A percentile compares a stretch with the other conserved stretches of the same genome.
These are phyloP conservation scores for Yasuhikotakia modesta DNA, from an alignment of 2,797 vertebrate genomes.

Conservation along the genomic window DNA sequence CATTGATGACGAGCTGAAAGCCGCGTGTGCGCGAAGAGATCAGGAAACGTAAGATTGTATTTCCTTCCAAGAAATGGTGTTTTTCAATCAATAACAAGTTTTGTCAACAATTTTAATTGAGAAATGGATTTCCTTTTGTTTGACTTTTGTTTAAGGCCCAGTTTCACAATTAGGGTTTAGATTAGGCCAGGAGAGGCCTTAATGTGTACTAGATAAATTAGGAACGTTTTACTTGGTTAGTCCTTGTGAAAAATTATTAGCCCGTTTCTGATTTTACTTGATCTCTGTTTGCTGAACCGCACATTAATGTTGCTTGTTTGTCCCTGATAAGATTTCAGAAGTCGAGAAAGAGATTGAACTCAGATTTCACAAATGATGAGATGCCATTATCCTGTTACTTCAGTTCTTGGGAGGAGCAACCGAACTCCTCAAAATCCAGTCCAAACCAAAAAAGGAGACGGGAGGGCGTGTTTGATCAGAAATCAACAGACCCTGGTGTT, in stretches of 20 bases:
- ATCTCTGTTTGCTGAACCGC: too few species aligned
- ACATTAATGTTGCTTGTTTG: neutral
- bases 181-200: too few species aligned
- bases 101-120: too few species aligned
- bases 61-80: too few species aligned
- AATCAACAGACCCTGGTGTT: neutral
- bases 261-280: too few species aligned
- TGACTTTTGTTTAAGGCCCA: too few species aligned
- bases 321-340: slow-evolving; percentile 1
- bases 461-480: neutral
- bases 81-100: too few species aligned
- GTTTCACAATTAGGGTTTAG: too few species aligned
- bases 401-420: slow-evolving; percentile 61
- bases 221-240: too few species aligned
- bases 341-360: neutral
- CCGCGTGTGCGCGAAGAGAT: slow-evolving; percentile 33
- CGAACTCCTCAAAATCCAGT: slow-evolving; percentile 61
- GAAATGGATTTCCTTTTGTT: too few species aligned
- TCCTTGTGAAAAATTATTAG: too few species aligned
- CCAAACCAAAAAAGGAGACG: slow-evolving; percentile 53
- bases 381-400: slow-evolving; percentile 62
- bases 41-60: slow-evolving; percentile 1
- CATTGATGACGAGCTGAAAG: slow-evolving; percentile 4
- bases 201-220: too few species aligned
- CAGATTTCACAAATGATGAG: slow-evolving; percentile 71